Base-by-base conservation (phyloP, 2,113 vertebrate genomes). In the Corythaixoides concolor region DNA sequence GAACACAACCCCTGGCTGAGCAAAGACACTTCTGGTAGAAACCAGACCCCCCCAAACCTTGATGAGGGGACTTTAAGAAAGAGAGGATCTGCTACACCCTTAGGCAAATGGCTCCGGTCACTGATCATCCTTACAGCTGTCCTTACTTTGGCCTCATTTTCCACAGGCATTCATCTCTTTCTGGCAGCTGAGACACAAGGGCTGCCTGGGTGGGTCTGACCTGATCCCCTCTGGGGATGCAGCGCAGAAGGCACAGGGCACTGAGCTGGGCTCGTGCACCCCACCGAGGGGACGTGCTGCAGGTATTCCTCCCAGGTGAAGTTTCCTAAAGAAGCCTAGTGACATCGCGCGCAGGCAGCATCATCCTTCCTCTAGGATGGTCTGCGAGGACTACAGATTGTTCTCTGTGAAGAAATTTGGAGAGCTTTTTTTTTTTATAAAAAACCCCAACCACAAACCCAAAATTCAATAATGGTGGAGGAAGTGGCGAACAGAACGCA, bases 381-480 rank as follows among this genome's bases (percentile, higher is more conserved):
- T 15, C 73, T 33, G 23, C 27, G 14, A 69, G 23, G 64, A 37
- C 70, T 26, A 37, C 26, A 43, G 41, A 7, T 64, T 45, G 12
- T 33, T 47, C 63, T 64, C 58, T 12, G 12, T 12, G 19, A 68
- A 74, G 27, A 24, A 37, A 35, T 20, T 2, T 58, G 35, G 24
- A 30, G 37, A 16, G 19, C 2, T 3, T 68, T 43, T 11, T 22
- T n/a, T 35, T 33, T 8, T 63, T 52, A 45, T 30, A 3, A 3
- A 11, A 13, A n/a, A 69, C 17, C 11, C 10, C 23, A 35, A 37
- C 28, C 9, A n/a, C 7, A 37, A 8, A 52, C 30, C 20, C 55
- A 58, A 77, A 60, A 8, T 1, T 9, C 8, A n/a, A 0, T n/a
- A 39, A 15, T 2, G 5, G 23, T 8, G 28, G 27, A 4, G 27